Conservation (phyloP, 2,888 invertebrate genomes). For the Drosophila parthenogenetica region DNA sequence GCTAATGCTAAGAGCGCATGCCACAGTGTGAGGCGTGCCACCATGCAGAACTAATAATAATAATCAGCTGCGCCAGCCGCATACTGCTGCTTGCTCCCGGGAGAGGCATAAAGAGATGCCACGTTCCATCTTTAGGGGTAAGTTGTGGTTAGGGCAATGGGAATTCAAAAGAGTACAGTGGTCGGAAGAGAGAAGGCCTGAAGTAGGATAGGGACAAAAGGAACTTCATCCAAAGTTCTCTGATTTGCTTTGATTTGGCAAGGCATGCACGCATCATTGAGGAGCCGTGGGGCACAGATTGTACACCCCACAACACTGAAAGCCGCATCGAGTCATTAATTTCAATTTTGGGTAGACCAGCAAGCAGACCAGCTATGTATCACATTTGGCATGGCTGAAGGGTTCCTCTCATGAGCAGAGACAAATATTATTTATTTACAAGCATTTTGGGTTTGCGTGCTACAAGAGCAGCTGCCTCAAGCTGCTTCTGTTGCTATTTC, state of each 20-base stretch:
- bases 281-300: slow-evolving; percentile 50
- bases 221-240: slow-evolving; percentile 2
- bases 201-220: not conserved
- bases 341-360: slow-evolving; percentile 59
- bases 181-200: not conserved
- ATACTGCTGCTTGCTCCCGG: slow-evolving; percentile 34
- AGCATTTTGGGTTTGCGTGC: slow-evolving; percentile 31
- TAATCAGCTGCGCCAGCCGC: slow-evolving; percentile 52
- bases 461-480: slow-evolving; percentile 11
- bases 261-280: slow-evolving; percentile 65
- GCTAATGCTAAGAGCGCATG: slow-evolving; percentile 1
- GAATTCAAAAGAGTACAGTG: not conserved
- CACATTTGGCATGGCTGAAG: slow-evolving; percentile 41
- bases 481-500: slow-evolving; percentile 21
- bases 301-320: slow-evolving; percentile 17
- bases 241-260: slow-evolving; percentile 66
- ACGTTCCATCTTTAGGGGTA: slow-evolving; percentile 18
- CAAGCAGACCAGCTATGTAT: not conserved
- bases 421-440: slow-evolving; percentile 76
- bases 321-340: slow-evolving; percentile 67
- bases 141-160: slow-evolving; percentile 17
- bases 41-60: slow-evolving; percentile 51
- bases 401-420: slow-evolving; percentile 44
- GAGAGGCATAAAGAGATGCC: slow-evolving; percentile 48
- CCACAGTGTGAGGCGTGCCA: slow-evolving; percentile 1